Conservation (phyloP, 2,113 vertebrate genomes). For the Platycercus adscitus region DNA sequence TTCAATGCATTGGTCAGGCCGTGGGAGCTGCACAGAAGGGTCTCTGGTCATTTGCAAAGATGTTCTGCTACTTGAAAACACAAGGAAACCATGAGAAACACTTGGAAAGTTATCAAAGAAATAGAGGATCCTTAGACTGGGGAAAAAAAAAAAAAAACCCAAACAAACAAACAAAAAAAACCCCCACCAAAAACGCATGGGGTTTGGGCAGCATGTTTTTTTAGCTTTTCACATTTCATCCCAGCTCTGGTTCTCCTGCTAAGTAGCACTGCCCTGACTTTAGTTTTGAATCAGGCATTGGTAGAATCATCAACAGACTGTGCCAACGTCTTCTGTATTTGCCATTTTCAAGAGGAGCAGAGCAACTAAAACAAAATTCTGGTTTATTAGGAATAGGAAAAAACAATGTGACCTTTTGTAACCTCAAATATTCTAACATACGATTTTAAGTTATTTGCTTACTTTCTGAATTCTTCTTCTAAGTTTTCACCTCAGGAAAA, state of each 20-base stretch:
- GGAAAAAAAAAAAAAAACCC: background rate
- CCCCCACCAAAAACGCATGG: background rate
- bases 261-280: background rate
- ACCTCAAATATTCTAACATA: background rate
- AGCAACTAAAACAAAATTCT: background rate
- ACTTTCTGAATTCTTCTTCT: background rate
- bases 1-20: slow-evolving; percentile 82
- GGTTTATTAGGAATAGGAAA: background rate
- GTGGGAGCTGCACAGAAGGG: slow-evolving; percentile 79
- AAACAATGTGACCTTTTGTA: background rate
- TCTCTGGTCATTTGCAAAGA: slow-evolving; percentile 84
- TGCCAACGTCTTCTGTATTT: background rate
- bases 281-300: background rate
- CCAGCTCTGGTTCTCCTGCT: background rate
- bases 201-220: background rate
- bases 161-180: too few relatives aligned
- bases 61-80: slow-evolving; percentile 79
- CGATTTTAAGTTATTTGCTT: background rate
- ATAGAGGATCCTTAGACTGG: background rate
- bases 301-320: background rate
- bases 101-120: background rate
- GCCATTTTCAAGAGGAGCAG: background rate
- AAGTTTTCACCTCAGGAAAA: background rate
- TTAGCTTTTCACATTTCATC: background rate
- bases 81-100: background rate